phyloP scores from a whole-genome alignment of 2,797 vertebrate species.

The Characodon lateralis region DNA sequence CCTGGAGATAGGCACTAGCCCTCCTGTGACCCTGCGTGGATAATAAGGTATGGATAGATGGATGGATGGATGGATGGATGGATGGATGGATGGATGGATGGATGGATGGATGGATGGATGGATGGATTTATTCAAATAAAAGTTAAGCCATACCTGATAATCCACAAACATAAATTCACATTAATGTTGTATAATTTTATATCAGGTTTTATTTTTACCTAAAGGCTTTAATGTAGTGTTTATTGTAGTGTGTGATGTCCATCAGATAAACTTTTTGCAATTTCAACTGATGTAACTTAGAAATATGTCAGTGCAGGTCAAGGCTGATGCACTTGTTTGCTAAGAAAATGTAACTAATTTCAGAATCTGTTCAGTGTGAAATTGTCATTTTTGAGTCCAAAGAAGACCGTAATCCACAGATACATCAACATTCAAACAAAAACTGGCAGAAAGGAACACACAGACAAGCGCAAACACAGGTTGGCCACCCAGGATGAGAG shows the following conservation, averaged over 20 bases:
- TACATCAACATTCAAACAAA: slow-evolving; percentile 41
- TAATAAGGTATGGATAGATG: too few species aligned
- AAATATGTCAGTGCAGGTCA: slow-evolving; percentile 22
- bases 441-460: slow-evolving; percentile 39
- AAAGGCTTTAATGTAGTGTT: neutral
- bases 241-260: neutral
- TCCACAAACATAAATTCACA: too few species aligned
- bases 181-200: too few species aligned
- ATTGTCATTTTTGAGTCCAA: slow-evolving; percentile 24
- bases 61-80: too few species aligned
- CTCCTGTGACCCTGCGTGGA: too few species aligned
- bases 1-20: too few species aligned
- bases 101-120: too few species aligned
- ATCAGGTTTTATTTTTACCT: neutral
- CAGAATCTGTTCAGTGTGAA: slow-evolving; percentile 5
- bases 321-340: slow-evolving; percentile 11
- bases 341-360: slow-evolving; percentile 21
- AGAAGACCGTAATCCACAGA: slow-evolving; percentile 17
- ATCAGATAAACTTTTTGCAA: neutral
- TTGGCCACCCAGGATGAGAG: slow-evolving; percentile 79
- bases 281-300: slow-evolving; percentile 1
- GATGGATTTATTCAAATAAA: too few species aligned
- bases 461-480: slow-evolving; percentile 39
- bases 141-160: too few species aligned
- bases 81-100: too few species aligned